Conservation (phyloP, 2,797 vertebrate species). For the Poeciliopsis turneri region DNA sequence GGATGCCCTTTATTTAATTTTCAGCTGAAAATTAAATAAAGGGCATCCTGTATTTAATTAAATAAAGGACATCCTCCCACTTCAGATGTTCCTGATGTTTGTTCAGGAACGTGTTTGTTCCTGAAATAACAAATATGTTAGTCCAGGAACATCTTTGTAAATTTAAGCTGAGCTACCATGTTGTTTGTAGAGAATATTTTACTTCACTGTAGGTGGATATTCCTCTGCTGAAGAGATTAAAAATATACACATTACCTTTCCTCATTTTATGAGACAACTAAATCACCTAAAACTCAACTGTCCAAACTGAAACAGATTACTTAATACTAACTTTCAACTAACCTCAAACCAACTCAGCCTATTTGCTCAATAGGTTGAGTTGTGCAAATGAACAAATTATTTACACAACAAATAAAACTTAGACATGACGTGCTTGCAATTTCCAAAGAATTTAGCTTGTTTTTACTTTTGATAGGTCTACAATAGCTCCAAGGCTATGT, state of each 20-base stretch:
- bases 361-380: too few species aligned
- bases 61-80: too few species aligned
- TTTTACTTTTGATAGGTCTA: not conserved
- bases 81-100: too few species aligned
- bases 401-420: not conserved
- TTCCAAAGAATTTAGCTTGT: not conserved
- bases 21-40: not conserved
- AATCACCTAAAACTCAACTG: not conserved
- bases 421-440: not conserved
- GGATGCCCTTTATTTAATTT: not conserved
- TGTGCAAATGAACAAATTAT: not conserved
- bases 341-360: not conserved
- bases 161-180: not conserved
- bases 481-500: not conserved
- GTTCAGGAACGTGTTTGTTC: too few species aligned
- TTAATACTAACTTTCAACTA: not conserved
- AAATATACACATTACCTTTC: not conserved
- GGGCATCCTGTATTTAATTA: too few species aligned
- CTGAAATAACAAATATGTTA: not conserved
- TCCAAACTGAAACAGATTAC: not conserved
- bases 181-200: not conserved
- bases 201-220: not conserved
- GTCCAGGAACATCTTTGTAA: not conserved
- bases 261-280: not conserved
- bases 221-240: not conserved